Base-by-base conservation (phyloP, 2,113 vertebrate genomes). In the Fregetta grallaria region DNA sequence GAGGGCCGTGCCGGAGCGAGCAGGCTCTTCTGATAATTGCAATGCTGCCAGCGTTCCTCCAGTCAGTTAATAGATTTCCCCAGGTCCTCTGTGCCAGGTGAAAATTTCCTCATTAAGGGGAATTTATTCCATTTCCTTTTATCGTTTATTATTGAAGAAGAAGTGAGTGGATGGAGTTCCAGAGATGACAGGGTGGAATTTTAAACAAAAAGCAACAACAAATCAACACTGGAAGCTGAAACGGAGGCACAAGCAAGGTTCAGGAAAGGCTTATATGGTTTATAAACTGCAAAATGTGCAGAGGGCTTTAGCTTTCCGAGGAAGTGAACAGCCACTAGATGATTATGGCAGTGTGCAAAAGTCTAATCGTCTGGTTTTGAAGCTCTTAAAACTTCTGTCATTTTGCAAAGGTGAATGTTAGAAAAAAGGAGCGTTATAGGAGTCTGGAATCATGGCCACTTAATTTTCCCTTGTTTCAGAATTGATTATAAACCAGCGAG, bases 121-220 rank as follows among this genome's bases (percentile, higher is more conserved):
- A 97, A 97, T 97, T 98, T 98, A 98, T 98, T 98, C 97, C 45
- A 94, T 97, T 98, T 98, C 94, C 78, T 97, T 97, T 97, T 97
- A 98, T 93, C 32, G 32, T 97, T 96, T 97, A 93, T 97, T 97
- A 96, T 95, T 94, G 42, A 98, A 97, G 92, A 88, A 94, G 59
- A 86, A 93, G 58, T 86, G 92, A 96, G 61, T 93, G 87, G 84
- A 90, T 96, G 88, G 95, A 94, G 61, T 96, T 97, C 96, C 92
- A 49, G 86, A 98, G 77, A 96, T 86, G 92, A 90, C 79, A 94
- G 93, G 87, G 70, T 96, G 61, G 94, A 95, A 97, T 97, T 97
- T 98, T 97, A 97, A 97, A 94, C 80, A 97, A 96, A 95, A 94
- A 94, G 70, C 79, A 82, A n/a, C 58, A 81, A 34, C 77, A 92